phyloP scores from a whole-genome alignment of 2,797 vertebrate species.

The Hydrocynus forskahlii region DNA sequence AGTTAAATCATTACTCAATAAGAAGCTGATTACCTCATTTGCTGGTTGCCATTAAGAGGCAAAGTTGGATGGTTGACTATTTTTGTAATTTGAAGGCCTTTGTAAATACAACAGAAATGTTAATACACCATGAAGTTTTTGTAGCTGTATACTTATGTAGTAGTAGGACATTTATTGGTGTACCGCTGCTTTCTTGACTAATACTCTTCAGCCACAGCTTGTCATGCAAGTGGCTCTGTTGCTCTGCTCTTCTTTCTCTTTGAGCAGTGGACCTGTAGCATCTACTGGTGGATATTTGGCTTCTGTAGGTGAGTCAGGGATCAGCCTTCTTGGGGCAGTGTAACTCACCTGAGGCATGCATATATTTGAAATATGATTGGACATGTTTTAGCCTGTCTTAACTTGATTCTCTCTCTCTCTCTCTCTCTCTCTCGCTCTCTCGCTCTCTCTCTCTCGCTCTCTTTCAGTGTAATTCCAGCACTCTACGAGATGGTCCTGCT shows the following conservation, averaged over 20 bases:
- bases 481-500: slow-evolving; percentile 55
- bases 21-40: neutral
- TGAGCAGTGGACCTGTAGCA: slow-evolving; percentile 82
- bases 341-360: neutral
- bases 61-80: neutral
- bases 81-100: too few species aligned
- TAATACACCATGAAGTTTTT: too few species aligned
- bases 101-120: too few species aligned
- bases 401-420: neutral
- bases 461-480: slow-evolving; percentile 54
- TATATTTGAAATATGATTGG: neutral
- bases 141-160: neutral
- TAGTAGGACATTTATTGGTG: neutral
- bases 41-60: neutral
- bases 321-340: neutral
- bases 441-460: neutral
- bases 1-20: neutral
- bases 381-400: neutral
- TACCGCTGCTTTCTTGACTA: slow-evolving; percentile 30
- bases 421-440: slow-evolving; percentile 7
- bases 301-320: slow-evolving; percentile 81
- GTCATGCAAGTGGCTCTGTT: slow-evolving; percentile 80
- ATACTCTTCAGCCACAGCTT: slow-evolving; percentile 74
- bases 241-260: slow-evolving; percentile 84
- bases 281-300: slow-evolving; percentile 85